Conservation (phyloP, 2,888 invertebrate species). For the Watsonalla cultraria region DNA sequence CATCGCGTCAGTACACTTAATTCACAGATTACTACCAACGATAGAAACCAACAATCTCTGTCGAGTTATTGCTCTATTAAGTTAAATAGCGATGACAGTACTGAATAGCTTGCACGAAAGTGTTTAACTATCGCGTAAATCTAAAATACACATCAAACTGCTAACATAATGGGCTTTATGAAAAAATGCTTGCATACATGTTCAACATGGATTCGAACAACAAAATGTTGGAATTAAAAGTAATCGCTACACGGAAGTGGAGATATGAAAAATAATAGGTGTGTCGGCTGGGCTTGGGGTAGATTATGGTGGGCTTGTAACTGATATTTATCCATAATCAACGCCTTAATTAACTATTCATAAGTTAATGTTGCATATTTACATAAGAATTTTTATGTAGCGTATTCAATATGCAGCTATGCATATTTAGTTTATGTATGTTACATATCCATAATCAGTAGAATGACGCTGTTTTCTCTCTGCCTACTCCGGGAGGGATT, state of each 20-base stretch:
- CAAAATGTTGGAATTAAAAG: constrained; percentile 64
- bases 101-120: constrained; percentile 4
- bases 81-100: neutral
- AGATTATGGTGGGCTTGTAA: neutral
- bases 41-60: neutral
- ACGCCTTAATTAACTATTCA: too few relatives aligned
- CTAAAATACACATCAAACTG: constrained; percentile 47
- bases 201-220: constrained; percentile 53
- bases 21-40: neutral
- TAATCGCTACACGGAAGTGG: constrained; percentile 58
- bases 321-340: too few relatives aligned
- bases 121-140: constrained; percentile 38
- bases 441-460: too few relatives aligned
- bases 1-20: neutral
- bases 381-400: too few relatives aligned
- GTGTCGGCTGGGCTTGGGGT: constrained; percentile 42
- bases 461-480: too few relatives aligned
- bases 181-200: constrained; percentile 49
- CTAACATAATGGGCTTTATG: constrained; percentile 50
- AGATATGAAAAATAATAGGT: constrained; percentile 67
- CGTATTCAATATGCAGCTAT: too few relatives aligned
- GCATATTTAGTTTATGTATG: too few relatives aligned
- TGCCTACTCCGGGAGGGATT: too few relatives aligned
- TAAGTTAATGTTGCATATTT: too few relatives aligned
- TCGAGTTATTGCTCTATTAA: neutral